Evolutionary conservation across 2,888 invertebrate genomes (phyloP).

Genomic region (Ichneumoninae sp.): DNA sequence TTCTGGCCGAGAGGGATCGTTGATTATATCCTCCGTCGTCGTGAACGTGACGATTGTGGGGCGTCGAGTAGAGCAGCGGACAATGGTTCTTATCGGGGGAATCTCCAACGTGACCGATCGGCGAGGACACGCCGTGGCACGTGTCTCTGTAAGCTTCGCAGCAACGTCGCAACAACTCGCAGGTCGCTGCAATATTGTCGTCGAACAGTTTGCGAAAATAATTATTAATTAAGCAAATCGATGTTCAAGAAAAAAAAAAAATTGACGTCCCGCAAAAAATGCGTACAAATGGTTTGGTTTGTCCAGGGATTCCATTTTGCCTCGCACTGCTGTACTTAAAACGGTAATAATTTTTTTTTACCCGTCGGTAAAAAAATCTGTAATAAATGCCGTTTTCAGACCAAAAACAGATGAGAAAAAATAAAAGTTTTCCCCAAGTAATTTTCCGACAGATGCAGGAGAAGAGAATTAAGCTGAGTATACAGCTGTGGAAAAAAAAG

Average conservation of each 20-base stretch:
- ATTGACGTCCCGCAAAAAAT: neutral
- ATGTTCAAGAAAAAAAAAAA: neutral
- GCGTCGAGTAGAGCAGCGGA: neutral
- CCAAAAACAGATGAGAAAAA: neutral
- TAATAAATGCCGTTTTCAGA: neutral
- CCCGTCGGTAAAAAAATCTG: too few species aligned
- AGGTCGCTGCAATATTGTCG: slow-evolving; percentile 46
- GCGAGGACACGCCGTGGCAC: slow-evolving; percentile 31
- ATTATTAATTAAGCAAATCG: neutral
- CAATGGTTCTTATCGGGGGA: slow-evolving; percentile 1
- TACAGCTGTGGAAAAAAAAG: too few species aligned
- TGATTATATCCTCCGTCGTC: neutral
- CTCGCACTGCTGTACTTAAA: neutral
- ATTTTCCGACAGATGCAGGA: too few species aligned
- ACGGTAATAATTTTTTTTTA: neutral
- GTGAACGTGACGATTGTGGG: slow-evolving; percentile 46
- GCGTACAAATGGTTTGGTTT: neutral
- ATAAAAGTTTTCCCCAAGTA: neutral
- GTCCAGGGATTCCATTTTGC: neutral
- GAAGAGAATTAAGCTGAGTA: neutral
- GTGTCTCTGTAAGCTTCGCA: slow-evolving; percentile 53
- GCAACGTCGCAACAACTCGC: slow-evolving; percentile 53
- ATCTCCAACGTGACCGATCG: neutral
- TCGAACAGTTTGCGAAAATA: neutral
- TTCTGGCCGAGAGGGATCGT: slow-evolving; percentile 3